Percentiles rank a stretch among this genome's conserved stretches.
phyloP scores from a whole-genome alignment of 2,113 vertebrate genomes.

The Tiliqua scincoides region DNA sequence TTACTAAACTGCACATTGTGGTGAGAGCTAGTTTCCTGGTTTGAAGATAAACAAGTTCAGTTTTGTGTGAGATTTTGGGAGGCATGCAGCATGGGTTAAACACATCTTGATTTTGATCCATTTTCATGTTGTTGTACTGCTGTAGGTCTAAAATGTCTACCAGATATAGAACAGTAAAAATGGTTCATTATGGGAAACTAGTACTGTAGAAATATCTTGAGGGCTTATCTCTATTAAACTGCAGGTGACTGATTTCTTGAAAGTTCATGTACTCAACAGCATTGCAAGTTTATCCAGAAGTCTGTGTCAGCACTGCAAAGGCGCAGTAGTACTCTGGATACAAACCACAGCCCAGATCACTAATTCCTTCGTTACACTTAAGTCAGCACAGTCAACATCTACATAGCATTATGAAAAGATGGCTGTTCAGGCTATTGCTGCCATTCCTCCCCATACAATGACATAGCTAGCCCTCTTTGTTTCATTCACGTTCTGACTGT shows the following conservation, averaged over 20 bases:
- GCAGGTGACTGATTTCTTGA: background rate
- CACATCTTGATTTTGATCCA: background rate
- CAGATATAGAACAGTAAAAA: background rate
- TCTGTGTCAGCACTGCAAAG: background rate
- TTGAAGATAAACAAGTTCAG: slow-evolving; percentile 54
- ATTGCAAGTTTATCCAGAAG: background rate
- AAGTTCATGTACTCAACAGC: background rate
- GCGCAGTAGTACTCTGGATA: background rate
- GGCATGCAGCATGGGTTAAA: background rate
- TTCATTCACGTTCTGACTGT: background rate
- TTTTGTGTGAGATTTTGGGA: slow-evolving; percentile 34
- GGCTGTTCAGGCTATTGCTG: background rate
- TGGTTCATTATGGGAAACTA: background rate
- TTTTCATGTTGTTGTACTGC: background rate
- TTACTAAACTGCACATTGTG: slow-evolving; percentile 46
- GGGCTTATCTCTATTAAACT: background rate
- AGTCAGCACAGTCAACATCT: background rate
- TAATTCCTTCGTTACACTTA: background rate
- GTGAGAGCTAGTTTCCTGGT: slow-evolving; percentile 67
- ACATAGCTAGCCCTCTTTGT: background rate
- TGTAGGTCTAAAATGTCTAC: background rate
- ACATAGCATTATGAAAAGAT: background rate
- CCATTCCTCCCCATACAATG: background rate
- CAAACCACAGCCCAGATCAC: background rate
- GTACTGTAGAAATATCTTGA: background rate